Percentiles rank a stretch among this genome's conserved stretches.
Conservation (phyloP, 2,888 invertebrate species). For the Hetaerina titia region DNA sequence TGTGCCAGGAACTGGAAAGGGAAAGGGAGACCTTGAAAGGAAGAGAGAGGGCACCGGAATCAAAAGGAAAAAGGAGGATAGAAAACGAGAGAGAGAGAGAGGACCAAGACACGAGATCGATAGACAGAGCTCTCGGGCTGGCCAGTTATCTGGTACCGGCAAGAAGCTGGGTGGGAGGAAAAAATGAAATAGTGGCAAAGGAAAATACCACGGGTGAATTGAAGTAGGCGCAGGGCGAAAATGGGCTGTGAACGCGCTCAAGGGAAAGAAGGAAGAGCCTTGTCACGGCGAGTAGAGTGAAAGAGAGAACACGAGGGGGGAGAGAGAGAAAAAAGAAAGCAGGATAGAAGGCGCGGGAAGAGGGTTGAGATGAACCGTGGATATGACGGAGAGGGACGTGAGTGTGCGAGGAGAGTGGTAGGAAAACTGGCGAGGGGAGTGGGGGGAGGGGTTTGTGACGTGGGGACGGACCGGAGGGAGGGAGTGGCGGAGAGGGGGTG, state of each 20-base stretch:
- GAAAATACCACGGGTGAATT: background rate
- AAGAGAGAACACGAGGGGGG: background rate
- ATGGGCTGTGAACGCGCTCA: background rate
- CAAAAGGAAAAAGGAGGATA: too few species aligned
- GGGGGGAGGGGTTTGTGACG: too few species aligned
- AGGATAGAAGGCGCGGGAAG: background rate
- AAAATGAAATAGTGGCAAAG: background rate
- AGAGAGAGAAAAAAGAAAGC: background rate
- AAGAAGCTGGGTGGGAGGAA: background rate
- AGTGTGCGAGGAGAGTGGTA: too few species aligned
- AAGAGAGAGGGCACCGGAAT: background rate
- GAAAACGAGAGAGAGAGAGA: too few species aligned
- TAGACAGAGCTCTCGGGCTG: background rate
- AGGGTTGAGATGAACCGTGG: background rate
- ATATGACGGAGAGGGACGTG: too few species aligned
- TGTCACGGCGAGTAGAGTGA: background rate
- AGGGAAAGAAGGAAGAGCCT: background rate
- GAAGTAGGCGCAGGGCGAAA: background rate
- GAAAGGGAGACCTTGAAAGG: background rate
- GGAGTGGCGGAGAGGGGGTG: too few species aligned
- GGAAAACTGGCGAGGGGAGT: too few species aligned
- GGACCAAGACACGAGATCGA: too few species aligned
- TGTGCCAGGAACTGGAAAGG: background rate
- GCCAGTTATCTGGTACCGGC: constrained; percentile 4
- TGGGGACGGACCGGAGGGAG: too few species aligned